Evolutionary conservation across 2,888 invertebrate genomes (phyloP), one percentile per base, ranked within the genome.

Genomic region (Tetramorium bicarinatum): DNA sequence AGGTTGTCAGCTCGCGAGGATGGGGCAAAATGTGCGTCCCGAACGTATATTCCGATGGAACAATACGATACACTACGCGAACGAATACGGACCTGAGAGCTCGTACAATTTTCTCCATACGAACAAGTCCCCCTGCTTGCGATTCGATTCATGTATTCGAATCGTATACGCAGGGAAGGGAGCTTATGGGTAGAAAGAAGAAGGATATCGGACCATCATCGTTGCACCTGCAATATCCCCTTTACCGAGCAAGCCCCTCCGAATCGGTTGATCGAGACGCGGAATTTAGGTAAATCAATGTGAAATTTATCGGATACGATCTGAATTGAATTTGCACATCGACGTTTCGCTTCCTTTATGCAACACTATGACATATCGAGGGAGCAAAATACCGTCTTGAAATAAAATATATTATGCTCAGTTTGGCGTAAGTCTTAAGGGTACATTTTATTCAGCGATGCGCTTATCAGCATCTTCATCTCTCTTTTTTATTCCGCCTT

Each of bases 31-130:
- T 69, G 80, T 64, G 79, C 79, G 82, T 84, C 69, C 67, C 21
- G 82, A 86, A 86, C 85, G 81, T 87, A 89, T 86, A 90, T 89
- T 88, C 82, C 83, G 82, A 82, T 86, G 80, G 87, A 91, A 91
- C 89, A 89, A 90, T 91, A 81, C 85, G 85, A 87, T 85, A 87
- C 85, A 72, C 83, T 83, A 62, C 56, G 29, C 38, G 59, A 77
- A 67, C 71, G 77, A 67, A 81, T 41, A 44, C 64, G 77, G 74
- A 77, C 4, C n/a, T 47, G 84, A 77, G 84, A 77, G 54, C 77
- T 75, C 79, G 85, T 29, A 67, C 47, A 29, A 67, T 87, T 86
- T 86, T 86, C 88, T 87, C 75, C 61, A 82, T 88, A 83, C 89
- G 80, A 88, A 85, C 87, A 71, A 74, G 82, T 61, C 82, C 62